Percentiles rank a stretch among this genome's conserved stretches.
These are phyloP conservation scores for Umimayanthus kanabou DNA, from an alignment of 92 coral and sea anemone genomes.

Conservation along the genomic window DNA sequence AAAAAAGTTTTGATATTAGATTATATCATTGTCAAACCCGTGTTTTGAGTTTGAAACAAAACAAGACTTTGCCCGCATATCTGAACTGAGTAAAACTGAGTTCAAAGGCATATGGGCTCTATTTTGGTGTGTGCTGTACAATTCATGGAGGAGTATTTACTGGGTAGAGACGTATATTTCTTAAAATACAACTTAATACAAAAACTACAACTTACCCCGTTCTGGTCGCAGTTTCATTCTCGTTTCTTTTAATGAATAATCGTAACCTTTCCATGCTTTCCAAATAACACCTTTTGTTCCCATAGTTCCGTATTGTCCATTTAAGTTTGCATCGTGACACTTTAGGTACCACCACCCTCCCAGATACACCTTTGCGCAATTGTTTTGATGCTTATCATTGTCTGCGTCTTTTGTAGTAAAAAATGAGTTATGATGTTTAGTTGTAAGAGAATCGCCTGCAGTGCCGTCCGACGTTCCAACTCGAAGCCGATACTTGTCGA, in stretches of 20 bases:
- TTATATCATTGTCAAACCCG: too few relatives aligned
- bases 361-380: not conserved
- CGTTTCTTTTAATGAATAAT: not conserved
- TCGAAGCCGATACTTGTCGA: not conserved
- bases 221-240: slow-evolving; percentile 7
- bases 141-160: too few relatives aligned
- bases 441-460: not conserved
- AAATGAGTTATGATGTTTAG: not conserved
- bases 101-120: too few relatives aligned
- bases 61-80: too few relatives aligned
- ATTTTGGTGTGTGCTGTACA: too few relatives aligned
- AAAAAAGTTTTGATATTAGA: too few relatives aligned
- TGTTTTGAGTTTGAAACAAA: too few relatives aligned
- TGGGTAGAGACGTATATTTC: too few relatives aligned
- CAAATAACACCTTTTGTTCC: not conserved
- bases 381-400: not conserved
- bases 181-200: too few relatives aligned
- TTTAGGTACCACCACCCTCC: not conserved
- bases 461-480: not conserved
- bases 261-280: not conserved
- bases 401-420: not conserved
- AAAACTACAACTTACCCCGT: not conserved
- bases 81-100: too few relatives aligned
- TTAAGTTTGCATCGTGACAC: not conserved
- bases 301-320: not conserved